These are phyloP conservation scores for Nasalis larvatus DNA, from an alignment of 2,113 vertebrate species.

Conservation along the genomic window DNA sequence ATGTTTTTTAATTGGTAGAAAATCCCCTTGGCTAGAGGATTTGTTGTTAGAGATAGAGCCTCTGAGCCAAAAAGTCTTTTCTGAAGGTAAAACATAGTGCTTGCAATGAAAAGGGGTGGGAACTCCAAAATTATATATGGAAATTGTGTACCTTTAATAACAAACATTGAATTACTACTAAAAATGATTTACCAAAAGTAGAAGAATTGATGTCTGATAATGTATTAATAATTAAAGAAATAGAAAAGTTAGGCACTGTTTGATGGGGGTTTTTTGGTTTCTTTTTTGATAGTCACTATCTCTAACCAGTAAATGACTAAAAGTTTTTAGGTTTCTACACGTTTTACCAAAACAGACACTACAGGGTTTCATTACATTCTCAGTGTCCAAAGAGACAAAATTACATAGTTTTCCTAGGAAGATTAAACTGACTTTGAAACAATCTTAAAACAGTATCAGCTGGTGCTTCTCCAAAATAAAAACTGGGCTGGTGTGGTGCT, in stretches of 20 bases:
- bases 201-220: not conserved
- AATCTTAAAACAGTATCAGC: not conserved
- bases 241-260: not conserved
- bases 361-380: not conserved
- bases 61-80: not conserved
- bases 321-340: slow-evolving; percentile 12
- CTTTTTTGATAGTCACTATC: not conserved
- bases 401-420: not conserved
- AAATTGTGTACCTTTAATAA: not conserved
- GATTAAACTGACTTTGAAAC: slow-evolving; percentile 16
- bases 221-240: not conserved
- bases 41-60: not conserved
- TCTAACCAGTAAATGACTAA: not conserved
- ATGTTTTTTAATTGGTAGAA: not conserved
- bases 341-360: not conserved
- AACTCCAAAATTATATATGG: not conserved
- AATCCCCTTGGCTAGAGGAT: not conserved
- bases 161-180: not conserved
- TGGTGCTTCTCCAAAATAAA: not conserved
- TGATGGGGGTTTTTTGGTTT: not conserved
- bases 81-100: not conserved
- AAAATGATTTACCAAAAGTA: slow-evolving; percentile 2
- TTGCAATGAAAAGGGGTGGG: not conserved
- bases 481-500: not conserved
- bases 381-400: slow-evolving; percentile 24